A percentile compares a stretch with the other conserved stretches of the same genome.
Conservation (phyloP, 2,797 vertebrate species). For the Crax fasciolata region DNA sequence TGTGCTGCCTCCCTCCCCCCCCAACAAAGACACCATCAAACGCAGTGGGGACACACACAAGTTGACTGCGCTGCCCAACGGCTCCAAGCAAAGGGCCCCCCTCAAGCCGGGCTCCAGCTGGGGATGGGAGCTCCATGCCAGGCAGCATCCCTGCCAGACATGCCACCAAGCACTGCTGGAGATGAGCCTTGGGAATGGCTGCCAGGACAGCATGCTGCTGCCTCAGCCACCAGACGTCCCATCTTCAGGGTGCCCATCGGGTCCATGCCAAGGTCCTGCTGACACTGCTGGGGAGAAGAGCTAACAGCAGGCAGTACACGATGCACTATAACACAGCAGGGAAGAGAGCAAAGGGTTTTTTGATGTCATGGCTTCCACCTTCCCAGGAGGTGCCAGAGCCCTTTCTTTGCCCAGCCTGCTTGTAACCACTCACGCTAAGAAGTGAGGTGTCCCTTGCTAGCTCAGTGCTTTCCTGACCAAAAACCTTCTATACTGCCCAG, state of each 20-base stretch:
- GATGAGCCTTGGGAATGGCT: not conserved
- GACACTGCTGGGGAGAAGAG: not conserved
- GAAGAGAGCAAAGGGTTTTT: not conserved
- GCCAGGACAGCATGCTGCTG: rapidly evolving
- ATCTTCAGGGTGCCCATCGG: not conserved
- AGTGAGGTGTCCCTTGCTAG: not conserved
- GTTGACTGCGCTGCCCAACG: rapidly evolving
- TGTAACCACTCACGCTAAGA: not conserved
- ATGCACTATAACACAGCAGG: not conserved
- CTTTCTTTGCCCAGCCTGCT: not conserved
- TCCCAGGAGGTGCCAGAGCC: not conserved
- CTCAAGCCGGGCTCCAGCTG: not conserved
- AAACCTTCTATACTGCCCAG: not conserved
- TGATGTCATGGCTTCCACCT: not conserved
- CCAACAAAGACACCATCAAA: rapidly evolving
- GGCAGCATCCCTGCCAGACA: not conserved
- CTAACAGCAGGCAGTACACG: not conserved
- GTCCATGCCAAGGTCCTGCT: not conserved
- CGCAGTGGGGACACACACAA: rapidly evolving
- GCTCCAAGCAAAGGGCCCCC: not conserved
- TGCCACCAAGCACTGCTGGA: not conserved
- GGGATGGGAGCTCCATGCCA: not conserved
- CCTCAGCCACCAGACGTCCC: not conserved
- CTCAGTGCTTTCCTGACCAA: not conserved
- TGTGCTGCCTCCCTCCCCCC: not conserved